These are phyloP conservation scores for Coecobrya sp. DNA, from an alignment of 2,888 invertebrate species.

Conservation along the genomic window DNA sequence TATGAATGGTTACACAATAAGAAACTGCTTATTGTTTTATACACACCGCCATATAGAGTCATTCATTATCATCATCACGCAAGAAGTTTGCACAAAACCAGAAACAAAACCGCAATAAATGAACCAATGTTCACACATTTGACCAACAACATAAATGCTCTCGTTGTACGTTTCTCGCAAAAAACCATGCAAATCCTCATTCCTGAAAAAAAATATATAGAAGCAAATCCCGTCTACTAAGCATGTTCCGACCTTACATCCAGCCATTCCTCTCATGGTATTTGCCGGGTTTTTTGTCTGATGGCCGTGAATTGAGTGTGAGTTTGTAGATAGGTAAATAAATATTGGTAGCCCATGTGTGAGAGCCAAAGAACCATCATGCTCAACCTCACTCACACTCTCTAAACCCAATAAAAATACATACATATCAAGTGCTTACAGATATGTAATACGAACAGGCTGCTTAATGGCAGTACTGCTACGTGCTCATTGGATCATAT, in stretches of 20 bases:
- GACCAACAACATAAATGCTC: not conserved
- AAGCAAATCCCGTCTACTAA: not conserved
- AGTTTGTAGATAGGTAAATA: conserved; percentile 21
- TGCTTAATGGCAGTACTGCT: not conserved
- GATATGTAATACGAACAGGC: not conserved
- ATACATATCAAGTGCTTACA: conserved; percentile 13
- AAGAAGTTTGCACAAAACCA: not conserved
- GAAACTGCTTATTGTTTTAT: conserved; percentile 54
- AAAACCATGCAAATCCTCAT: not conserved
- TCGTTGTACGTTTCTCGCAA: not conserved
- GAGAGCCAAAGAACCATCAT: not conserved
- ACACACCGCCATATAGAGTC: not conserved
- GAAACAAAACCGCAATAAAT: conserved; percentile 9
- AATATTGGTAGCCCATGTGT: conserved; percentile 1
- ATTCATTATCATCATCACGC: not conserved
- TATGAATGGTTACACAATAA: not conserved
- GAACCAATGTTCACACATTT: not conserved
- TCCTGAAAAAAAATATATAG: not conserved
- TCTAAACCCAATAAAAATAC: conserved; percentile 19
- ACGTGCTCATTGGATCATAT: conserved; percentile 45
- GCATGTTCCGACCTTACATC: not conserved
- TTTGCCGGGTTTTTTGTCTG: not conserved
- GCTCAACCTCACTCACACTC: conserved; percentile 4
- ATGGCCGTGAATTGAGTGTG: not conserved
- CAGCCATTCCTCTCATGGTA: not conserved